Evolutionary conservation across 2,797 vertebrate species (phyloP), one percentile per base, ranked within the genome.

Genomic region (Hozukius guyotensis): DNA sequence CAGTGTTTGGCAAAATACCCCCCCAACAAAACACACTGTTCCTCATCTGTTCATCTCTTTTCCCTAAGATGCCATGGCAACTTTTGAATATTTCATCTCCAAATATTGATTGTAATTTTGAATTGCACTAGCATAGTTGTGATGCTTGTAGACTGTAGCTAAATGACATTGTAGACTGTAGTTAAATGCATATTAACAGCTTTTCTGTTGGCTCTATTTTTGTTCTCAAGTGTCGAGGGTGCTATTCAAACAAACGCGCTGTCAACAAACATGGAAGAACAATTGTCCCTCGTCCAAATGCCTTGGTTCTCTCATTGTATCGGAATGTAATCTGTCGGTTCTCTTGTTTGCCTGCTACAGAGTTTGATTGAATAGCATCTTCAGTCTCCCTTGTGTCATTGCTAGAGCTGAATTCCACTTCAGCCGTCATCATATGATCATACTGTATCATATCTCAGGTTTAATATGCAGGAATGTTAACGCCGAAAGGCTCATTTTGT

Each of bases 1-100:
- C 90, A 85, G 89, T 86, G 88, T 90, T 89, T 81, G 83, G 74
- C 77, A 82, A 87, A 92, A 87, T 25, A 75, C 24, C n/a, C 69
- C 32, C 46, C 36, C 34, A 77, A 80, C 42, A 82, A 81, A 87
- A 86, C 64, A 84, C 84, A 84, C 87, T 82, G 83, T 92, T 89
- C 84, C 77, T 72, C 84, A 88, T 86, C 72, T 52, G 85, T 75
- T 59, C 46, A 72, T 75, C 79, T 78, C 36, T 80, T 83, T 84
- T 74, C 14, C 38, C 72, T 53, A 91, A 95, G 94, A 93, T 95
- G 95, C 95, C 95, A 96, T 96, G 95, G 95, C 94, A 96, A 89
- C 93, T 94, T 95, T 93, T 92, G 80, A 92, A 85, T 91, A 90
- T 91, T 89, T 93, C 93, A 94, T 94, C 93, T 87, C 87, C 86